Base-by-base conservation (phyloP, 92 coral and sea anemone species). In the Porites rus region DNA sequence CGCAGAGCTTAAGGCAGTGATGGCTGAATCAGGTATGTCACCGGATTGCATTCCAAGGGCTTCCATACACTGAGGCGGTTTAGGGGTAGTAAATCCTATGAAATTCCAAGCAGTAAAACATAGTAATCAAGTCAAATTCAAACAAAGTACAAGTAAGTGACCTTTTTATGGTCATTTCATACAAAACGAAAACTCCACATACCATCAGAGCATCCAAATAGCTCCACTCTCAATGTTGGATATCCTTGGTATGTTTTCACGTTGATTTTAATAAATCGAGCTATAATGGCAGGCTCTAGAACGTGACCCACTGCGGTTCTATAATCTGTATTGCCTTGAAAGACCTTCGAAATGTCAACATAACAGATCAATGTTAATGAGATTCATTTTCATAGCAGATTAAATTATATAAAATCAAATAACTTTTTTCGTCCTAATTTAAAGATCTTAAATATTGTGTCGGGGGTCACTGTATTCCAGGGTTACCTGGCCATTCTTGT, bases 11-110 rank as follows among this genome's bases (percentile, higher is more conserved):
- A 79, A 82, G 13, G 86, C 86, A 1, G 78, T n/a, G 10, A 82
- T 60, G 2, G 86, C 78, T 12, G 86, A 82, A 21, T 82, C 79
- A 11, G 86, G 86, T n/a, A 82, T 82, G 22, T 82, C 25, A 19
- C 59, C 59, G 9, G n/a, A 52, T 61, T 82, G 63, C 86, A 82
- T 82, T 82, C 86, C 86, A 82, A 82, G 86, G 50, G 86, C 78
- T 1, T 82, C 81, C 52, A 58, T 22, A 54, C 81, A 77, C 20
- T 21, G 51, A 17, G 66, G 68, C 2, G 75, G 75, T 11, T 60
- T 76, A 0, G 81, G 81, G 6, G 20, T 76, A 6, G 81, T 10
- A 61, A 76, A 76, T 2, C 81, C 81, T 76, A 58, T 8, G 46
- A 38, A 38, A 38, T 38, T 38, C 4, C 46, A 38, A 38, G 46